Base-by-base conservation (phyloP, 2,113 vertebrate genomes). In the Centrocercus urophasianus region DNA sequence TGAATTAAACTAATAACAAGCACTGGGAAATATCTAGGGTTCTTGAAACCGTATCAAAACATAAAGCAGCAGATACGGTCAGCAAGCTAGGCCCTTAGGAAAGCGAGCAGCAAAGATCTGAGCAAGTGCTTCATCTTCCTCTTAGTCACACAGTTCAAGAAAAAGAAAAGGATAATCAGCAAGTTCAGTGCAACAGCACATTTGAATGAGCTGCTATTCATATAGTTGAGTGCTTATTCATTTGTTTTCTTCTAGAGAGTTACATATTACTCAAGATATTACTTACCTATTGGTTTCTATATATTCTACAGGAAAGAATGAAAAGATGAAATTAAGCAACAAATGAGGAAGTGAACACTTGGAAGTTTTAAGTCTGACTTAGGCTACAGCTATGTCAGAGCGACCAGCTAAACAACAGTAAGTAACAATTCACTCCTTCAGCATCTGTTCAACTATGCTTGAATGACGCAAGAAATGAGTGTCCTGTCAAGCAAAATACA, bases 181-280 rank as follows among this genome's bases (percentile, higher is more conserved):
- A 63, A 78, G n/a, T 54, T 81, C n/a, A 45, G 7, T 50, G 4
- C n/a, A 59, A 27, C 1, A 84, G 10, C 24, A 74, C 0, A 0
- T 28, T 36, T 2, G 2, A 90, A 48, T 1, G 8, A 79, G 27
- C 10, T 11, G n/a, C 8, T n/a, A 54, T 56, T 80, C 27, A 47
- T 25, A 61, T 28, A 30, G 3, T 6, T 38, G 16, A 38, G 9
- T 22, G 50, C 6, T 38, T 32, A 60, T 6, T 30, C 48, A 38
- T 15, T 45, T 85, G 65, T 5, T 60, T 36, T 43, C 65, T 75
- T 80, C 65, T 27, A 54, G 3, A 45, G 27, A 4, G 61, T 21
- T 36, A 71, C 34, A 81, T 10, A 82, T 76, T 70, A 65, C 13
- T 69, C 61, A 61, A 65, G 20, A 57, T 13, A 57, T 43, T 45